Conservation (phyloP, 2,888 invertebrate genomes). For the Vesta saturnalis region DNA sequence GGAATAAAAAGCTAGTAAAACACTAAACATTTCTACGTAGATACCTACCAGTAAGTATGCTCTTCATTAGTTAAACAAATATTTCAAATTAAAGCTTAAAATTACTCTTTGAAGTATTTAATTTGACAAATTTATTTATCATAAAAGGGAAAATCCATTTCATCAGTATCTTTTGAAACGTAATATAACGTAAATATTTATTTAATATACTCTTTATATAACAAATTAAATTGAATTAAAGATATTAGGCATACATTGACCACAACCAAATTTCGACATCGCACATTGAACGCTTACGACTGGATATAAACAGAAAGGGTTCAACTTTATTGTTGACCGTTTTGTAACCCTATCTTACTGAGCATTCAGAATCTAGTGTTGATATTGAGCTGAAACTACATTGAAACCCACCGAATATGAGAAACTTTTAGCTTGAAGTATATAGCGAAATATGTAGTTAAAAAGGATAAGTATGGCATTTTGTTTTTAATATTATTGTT, state of each 20-base stretch:
- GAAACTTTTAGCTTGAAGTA: background rate
- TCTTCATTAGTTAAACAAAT: no score
- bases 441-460: background rate
- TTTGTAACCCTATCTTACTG: conserved; percentile 24
- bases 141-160: no score
- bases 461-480: conserved; percentile 6
- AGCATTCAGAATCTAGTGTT: conserved; percentile 14
- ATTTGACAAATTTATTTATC: no score
- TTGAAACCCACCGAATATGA: conserved; percentile 12
- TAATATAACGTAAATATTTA: no score
- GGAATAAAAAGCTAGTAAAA: no score
- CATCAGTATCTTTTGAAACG: no score
- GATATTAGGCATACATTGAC: conserved; percentile 8
- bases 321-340: conserved; percentile 23
- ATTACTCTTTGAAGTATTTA: no score
- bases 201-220: no score
- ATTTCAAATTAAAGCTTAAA: no score
- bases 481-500: conserved; percentile 11
- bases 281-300: conserved; percentile 20
- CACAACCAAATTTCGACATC: conserved; percentile 19
- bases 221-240: conserved; percentile 10
- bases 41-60: no score
- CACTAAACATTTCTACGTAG: no score
- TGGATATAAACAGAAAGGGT: conserved; percentile 23
- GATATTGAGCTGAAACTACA: conserved; percentile 5